These are phyloP conservation scores for Tympanuchus pallidicinctus DNA, from an alignment of 2,113 vertebrate genomes.

Conservation along the genomic window DNA sequence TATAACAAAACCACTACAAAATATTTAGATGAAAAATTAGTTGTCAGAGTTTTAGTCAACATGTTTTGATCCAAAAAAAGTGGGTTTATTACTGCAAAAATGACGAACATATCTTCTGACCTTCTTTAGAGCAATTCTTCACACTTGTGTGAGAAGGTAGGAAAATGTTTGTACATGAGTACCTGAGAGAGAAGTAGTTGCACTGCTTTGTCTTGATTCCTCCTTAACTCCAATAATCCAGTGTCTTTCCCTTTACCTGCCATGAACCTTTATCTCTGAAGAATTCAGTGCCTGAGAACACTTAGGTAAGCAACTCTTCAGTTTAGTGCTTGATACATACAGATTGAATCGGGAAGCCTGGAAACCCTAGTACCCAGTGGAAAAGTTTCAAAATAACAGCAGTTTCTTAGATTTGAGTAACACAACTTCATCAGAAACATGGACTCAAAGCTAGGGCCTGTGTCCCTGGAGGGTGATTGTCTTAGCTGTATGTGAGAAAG, in stretches of 20 bases:
- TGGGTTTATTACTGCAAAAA: not conserved
- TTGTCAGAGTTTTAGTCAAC: not conserved
- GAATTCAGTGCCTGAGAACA: not conserved
- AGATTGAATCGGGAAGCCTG: conserved; percentile 1
- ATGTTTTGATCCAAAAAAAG: not conserved
- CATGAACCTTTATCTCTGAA: not conserved
- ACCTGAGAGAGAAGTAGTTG: not conserved
- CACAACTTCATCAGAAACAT: conserved; percentile 32
- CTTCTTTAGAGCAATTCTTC: not conserved
- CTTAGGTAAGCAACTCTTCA: not conserved
- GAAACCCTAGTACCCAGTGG: conserved; percentile 10
- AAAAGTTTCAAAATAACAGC: not conserved
- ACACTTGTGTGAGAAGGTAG: not conserved
- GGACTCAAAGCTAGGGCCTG: conserved; percentile 28
- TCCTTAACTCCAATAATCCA: not conserved
- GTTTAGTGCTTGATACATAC: not conserved
- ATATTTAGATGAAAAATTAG: not conserved
- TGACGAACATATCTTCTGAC: not conserved
- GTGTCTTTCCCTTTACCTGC: conserved; percentile 11
- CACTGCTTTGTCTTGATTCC: not conserved
- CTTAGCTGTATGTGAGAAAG: conserved; percentile 30
- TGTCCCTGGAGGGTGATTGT: not conserved
- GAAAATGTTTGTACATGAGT: fast-evolving
- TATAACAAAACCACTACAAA: not conserved
- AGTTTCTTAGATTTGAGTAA: conserved; percentile 14